phyloP scores from a whole-genome alignment of 2,113 vertebrate genomes.

The Saimiri boliviensis region DNA sequence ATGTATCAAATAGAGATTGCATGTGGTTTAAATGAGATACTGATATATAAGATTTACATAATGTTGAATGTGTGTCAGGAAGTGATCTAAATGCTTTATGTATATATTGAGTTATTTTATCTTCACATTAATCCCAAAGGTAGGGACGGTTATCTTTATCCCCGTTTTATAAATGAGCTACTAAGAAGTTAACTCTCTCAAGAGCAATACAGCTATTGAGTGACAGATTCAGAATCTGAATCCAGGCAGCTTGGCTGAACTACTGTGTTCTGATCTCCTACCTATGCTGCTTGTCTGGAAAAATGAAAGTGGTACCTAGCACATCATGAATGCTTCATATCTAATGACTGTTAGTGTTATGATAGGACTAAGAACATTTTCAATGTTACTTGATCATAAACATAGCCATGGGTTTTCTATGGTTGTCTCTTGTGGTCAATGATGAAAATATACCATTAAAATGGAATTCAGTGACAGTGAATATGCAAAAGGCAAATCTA shows the following conservation, averaged over 20 bases:
- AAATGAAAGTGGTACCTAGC: background rate
- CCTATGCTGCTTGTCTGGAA: background rate
- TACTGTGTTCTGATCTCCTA: background rate
- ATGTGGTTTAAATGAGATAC: conserved; percentile 25
- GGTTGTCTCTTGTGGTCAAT: background rate
- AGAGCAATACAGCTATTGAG: background rate
- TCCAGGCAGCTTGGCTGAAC: background rate
- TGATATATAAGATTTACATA: background rate
- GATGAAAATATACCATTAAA: background rate
- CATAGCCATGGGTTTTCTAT: background rate
- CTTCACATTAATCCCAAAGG: background rate
- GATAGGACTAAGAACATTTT: background rate
- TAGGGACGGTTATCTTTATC: background rate
- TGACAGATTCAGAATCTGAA: background rate
- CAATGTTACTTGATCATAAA: background rate
- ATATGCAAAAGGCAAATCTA: background rate
- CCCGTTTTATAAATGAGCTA: background rate
- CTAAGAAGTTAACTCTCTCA: background rate
- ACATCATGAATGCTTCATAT: rapidly evolving
- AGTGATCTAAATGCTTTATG: background rate
- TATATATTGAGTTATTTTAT: background rate
- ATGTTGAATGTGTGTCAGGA: background rate
- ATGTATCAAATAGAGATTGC: background rate
- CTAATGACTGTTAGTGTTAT: background rate
- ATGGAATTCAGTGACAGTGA: background rate